Evolutionary conservation across 2,888 invertebrate species (phyloP), one percentile per base, ranked within the genome.

Genomic region (Platycheirus albimanus): DNA sequence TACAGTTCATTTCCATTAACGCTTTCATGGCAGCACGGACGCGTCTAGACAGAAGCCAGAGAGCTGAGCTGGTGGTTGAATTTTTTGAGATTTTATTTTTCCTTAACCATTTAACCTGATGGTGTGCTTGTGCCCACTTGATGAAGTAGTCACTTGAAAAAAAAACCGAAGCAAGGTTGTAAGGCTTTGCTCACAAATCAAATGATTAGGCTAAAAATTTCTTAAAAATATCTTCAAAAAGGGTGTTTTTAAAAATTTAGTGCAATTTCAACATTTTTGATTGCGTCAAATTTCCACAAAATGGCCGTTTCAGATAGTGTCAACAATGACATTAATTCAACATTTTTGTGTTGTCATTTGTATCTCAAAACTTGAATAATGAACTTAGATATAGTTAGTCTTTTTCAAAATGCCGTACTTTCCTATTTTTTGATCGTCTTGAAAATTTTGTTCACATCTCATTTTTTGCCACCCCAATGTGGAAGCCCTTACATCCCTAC

Each of bases 1-100:
- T 75, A 79, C 84, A 84, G 84, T 84, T 84, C 84, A 84, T 79
- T 84, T 79, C 79, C 79, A 84, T 84, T 84, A 84, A 79, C 70
- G 75, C 79, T 84, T 79, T 74, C 79, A 84, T 70, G 70, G 79
- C 51, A 71, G 84, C 84, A 84, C 79, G 84, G 43, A 78, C 78
- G 74, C 79, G 84, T 84, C 84, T 84, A 84, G 84, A 84, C 84
- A 70, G 79, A 75, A 79, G 84, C 79, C 75, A 52, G 45, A 49
- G 49, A 61, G 61, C 43, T 58, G 49, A 61, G 61, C 43, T 58
- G 20, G 15, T 56, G 64, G 15, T 30, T 28, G n/a, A n/a, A n/a
- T 11, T 11, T 45, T 15, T 17, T 41, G 10, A 36, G 54, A 54
- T 54, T 54, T 19, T 54, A 4, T 36, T 33, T 54, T 52, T 30